Evolutionary conservation across 2,797 vertebrate genomes (phyloP), one percentile per base, ranked within the genome.

Genomic region (Alexandromys oeconomus): DNA sequence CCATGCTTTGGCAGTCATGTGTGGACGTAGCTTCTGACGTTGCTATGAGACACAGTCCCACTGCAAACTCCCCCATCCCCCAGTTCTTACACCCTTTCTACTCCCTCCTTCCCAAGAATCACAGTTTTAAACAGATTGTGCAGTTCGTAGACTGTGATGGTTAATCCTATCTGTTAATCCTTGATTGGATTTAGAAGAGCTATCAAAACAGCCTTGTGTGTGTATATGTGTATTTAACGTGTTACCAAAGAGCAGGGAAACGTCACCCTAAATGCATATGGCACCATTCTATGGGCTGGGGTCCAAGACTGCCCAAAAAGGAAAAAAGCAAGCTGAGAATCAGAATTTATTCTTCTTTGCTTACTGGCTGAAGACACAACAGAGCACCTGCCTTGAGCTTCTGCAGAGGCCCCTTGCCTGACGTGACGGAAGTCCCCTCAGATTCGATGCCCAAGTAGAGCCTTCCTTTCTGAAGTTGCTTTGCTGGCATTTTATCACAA

Each of bases 351-450:
- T n/a, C n/a, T n/a, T 29, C 34, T 57, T n/a, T 54, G n/a, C 67
- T 87, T 87, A 48, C 67, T 57, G 48, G 21, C 48, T 57, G 67
- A 57, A 31, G n/a, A 21, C 10, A 37, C 1, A 1, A 7, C 37
- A 7, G 67, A 40, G 34, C 9, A 2, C 13, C 25, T 57, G 67
- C n/a, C 25, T 73, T 40, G 17, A 54, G n/a, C 25, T 57, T 54
- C 48, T 40, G 23, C 67, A 19, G n/a, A n/a, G 15, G 29, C 5
- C 27, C 13, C n/a, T 51, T 87, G 7, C 46, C 34, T 51, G 25
- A 48, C 5, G 0, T 15, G n/a, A 57, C 0, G 0, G 14, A 6
- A 9, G 54, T 17, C n/a, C 7, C n/a, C n/a, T 73, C 67, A 57
- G 29, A 27, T 11, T 11, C 8, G 1, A 25, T 2, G 48, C 57